Base-by-base conservation (phyloP, 2,888 invertebrate genomes). In the Agrotis puta region DNA sequence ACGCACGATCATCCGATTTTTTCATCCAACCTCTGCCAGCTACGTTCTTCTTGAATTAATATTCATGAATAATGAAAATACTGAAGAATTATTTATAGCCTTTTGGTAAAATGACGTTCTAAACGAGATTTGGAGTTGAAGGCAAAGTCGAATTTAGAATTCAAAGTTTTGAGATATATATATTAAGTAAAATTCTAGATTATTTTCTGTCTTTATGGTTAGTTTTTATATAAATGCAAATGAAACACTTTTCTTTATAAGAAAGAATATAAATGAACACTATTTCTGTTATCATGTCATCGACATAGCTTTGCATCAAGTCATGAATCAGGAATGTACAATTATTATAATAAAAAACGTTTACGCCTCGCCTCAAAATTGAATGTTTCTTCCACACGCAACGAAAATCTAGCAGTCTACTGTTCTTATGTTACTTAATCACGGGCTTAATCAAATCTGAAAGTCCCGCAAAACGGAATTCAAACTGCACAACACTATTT, bases 371-470 rank as follows among this genome's bases (percentile, higher is more conserved):
- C 33, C n/a, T 33, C 51, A 48, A 57, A 68, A 58, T 63, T 58
- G 13, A 69, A 81, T 64, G 62, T 47, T 58, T 58, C 39, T 56
- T 24, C 22, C 9, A 39, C 77, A 78, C 70, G 81, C 77, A 77
- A 39, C 9, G n/a, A 22, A 18, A 51, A 58, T 50, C 33, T 20
- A 53, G 13, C 58, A 9, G 22, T 59, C 22, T 79, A 33, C 57
- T 62, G 77, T 70, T 70, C 33, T 74, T 50, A 54, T 54, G 74
- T 33, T 59, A 50, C 16, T 75, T 56, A 61, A 77, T 56, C 50
- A 77, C 57, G 48, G 22, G 13, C 39, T n/a, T n/a, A 22, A 51
- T 50, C 5, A 58, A 64, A 64, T n/a, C 13, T 20, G 1, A 57
- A 45, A 14, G 13, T 43, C 47, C 57, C 56, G 61, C n/a, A 16